A percentile compares a stretch with the other conserved stretches of the same genome.
Evolutionary conservation across 2,888 invertebrate genomes (phyloP).

Genomic region (Ptychoptera contaminata): DNA sequence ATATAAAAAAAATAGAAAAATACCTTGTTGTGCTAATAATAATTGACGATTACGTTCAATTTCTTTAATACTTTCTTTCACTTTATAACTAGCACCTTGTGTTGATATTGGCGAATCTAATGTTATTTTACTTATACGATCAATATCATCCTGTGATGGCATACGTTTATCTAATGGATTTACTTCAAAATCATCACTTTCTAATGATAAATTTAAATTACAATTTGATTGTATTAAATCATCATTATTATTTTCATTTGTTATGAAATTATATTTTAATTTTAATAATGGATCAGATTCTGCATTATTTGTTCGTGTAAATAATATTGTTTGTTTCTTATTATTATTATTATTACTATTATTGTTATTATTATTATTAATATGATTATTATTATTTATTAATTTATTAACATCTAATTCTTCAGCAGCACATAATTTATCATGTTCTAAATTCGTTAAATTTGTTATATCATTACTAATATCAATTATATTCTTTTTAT

Average conservation of each 20-base stretch:
- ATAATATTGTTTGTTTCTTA: neutral
- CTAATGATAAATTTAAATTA: conserved; percentile 27
- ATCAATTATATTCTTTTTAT: neutral
- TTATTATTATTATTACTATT: no score
- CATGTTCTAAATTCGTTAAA: neutral
- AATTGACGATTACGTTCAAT: conserved; percentile 75
- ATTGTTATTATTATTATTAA: neutral
- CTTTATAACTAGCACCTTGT: conserved; percentile 54
- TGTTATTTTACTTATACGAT: conserved; percentile 78
- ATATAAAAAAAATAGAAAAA: neutral
- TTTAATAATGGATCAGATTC: conserved; percentile 14
- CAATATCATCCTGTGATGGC: conserved; percentile 74
- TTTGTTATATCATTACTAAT: neutral
- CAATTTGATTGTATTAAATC: neutral
- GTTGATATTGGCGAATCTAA: conserved; percentile 62
- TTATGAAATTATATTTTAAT: conserved; percentile 14
- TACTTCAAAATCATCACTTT: conserved; percentile 29
- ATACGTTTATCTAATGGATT: conserved; percentile 32
- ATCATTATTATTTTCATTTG: conserved; percentile 8
- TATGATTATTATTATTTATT: no score
- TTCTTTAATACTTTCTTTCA: conserved; percentile 74
- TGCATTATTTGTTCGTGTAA: neutral
- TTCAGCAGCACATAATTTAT: neutral
- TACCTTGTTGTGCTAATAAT: conserved; percentile 82
- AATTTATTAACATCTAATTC: no score